Evolutionary conservation across 1,140 invertebrate genomes (phyloP).

Genomic region (Atta texana): DNA sequence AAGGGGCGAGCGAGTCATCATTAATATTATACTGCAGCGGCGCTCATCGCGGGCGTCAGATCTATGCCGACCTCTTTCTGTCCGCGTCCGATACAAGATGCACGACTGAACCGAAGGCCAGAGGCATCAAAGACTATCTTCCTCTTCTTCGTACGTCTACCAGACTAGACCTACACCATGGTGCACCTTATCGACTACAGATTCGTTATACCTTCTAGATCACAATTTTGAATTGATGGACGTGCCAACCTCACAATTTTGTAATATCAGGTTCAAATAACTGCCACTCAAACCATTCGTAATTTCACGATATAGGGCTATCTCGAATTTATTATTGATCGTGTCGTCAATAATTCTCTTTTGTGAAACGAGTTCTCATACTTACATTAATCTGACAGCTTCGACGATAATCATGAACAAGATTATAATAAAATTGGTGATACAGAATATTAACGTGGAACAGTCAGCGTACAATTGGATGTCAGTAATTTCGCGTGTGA

Average conservation of each 20-base stretch:
- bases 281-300: conserved; percentile 42
- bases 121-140: conserved; percentile 67
- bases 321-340: conserved; percentile 29
- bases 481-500: background rate
- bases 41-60: conserved; percentile 80
- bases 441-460: conserved; percentile 14
- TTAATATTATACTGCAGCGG: conserved; percentile 81
- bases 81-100: conserved; percentile 72
- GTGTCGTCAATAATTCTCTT: conserved; percentile 23
- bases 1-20: conserved; percentile 78
- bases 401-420: conserved; percentile 23
- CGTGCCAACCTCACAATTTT: conserved; percentile 42
- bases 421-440: conserved; percentile 15
- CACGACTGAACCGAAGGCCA: conserved; percentile 70
- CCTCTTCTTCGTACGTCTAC: conserved; percentile 42
- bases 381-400: conserved; percentile 40
- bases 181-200: conserved; percentile 45
- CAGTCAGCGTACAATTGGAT: conserved; percentile 1
- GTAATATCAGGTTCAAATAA: conserved; percentile 18
- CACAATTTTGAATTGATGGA: conserved; percentile 74
- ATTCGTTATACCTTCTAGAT: conserved; percentile 72
- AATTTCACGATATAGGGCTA: conserved; percentile 34
- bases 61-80: conserved; percentile 82
- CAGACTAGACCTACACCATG: conserved; percentile 61
- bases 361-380: background rate